Percentiles rank a stretch among this genome's conserved stretches.
These are phyloP conservation scores for Hydropsyche betteni DNA, from an alignment of 2,888 invertebrate species.

Conservation along the genomic window DNA sequence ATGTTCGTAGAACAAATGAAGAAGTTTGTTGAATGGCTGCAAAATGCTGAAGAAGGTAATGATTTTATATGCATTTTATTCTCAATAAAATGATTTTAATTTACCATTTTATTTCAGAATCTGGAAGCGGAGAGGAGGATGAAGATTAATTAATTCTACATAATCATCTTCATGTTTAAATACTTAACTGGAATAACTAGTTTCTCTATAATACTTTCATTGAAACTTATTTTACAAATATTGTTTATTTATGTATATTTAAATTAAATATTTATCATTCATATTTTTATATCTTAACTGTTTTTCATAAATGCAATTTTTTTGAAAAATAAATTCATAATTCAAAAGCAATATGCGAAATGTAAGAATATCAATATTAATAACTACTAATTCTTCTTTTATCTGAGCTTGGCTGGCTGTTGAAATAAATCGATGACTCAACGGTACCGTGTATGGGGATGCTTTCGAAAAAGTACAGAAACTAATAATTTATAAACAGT, in stretches of 20 bases:
- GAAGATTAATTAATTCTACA: constrained; percentile 57
- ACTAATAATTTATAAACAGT: constrained; percentile 20
- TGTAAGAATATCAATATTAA: constrained; percentile 13
- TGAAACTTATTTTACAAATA: constrained; percentile 16
- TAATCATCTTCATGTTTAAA: constrained; percentile 23
- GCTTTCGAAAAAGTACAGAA: background rate
- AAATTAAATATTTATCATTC: constrained; percentile 20
- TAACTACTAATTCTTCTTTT: background rate
- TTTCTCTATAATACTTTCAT: constrained; percentile 5
- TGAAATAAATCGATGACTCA: background rate
- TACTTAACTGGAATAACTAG: constrained; percentile 20
- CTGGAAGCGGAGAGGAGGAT: constrained; percentile 67
- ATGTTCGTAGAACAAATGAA: constrained; percentile 99
- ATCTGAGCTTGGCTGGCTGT: constrained; percentile 4
- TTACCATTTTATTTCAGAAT: constrained; percentile 58
- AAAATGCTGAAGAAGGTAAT: constrained; percentile 90
- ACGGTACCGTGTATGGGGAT: constrained; percentile 1
- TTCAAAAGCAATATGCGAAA: constrained; percentile 11
- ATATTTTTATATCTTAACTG: constrained; percentile 16
- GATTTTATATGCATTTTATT: background rate
- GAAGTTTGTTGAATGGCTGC: constrained; percentile 96
- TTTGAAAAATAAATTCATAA: background rate
- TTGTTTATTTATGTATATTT: constrained; percentile 22
- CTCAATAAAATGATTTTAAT: background rate
- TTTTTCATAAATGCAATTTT: constrained; percentile 7